Conservation (phyloP, 30 jellyfish, hydroid and myxozoan species). For the Aurelia aurita region DNA sequence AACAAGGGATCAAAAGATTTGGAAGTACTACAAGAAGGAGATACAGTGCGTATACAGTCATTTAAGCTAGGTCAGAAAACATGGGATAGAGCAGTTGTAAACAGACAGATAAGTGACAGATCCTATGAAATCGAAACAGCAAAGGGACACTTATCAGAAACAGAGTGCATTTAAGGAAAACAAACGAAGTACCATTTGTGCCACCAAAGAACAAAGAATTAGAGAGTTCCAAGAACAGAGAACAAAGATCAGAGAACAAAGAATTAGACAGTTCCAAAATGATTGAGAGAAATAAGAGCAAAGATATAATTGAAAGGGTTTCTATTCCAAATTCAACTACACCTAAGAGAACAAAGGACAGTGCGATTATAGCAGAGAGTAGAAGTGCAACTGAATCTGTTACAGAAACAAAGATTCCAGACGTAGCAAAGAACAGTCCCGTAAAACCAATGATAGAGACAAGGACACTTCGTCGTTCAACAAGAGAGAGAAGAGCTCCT, state of each 20-base stretch:
- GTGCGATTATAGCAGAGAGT: background rate
- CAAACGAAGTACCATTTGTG: conserved; percentile 21
- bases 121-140: conserved; percentile 36
- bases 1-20: too few species aligned
- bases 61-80: conserved; percentile 35
- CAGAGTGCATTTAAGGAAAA: conserved; percentile 28
- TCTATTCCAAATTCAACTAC: conserved; percentile 1
- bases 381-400: conserved; percentile 16
- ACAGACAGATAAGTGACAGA: conserved; percentile 25
- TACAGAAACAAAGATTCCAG: background rate
- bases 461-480: conserved; percentile 22
- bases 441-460: conserved; percentile 13
- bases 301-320: background rate
- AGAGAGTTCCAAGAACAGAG: background rate
- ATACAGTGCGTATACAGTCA: conserved; percentile 25
- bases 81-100: conserved; percentile 16
- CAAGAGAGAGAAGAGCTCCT: conserved; percentile 12
- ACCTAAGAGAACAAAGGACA: conserved; percentile 20
- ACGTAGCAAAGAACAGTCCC: conserved; percentile 15
- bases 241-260: conserved; percentile 9
- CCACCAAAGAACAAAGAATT: conserved; percentile 10
- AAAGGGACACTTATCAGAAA: conserved; percentile 7
- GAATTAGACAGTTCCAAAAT: conserved; percentile 2
- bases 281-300: background rate
- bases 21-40: conserved; percentile 13